Evolutionary conservation across 2,113 vertebrate genomes (phyloP).

Genomic region (Trochalopteron elliotii): DNA sequence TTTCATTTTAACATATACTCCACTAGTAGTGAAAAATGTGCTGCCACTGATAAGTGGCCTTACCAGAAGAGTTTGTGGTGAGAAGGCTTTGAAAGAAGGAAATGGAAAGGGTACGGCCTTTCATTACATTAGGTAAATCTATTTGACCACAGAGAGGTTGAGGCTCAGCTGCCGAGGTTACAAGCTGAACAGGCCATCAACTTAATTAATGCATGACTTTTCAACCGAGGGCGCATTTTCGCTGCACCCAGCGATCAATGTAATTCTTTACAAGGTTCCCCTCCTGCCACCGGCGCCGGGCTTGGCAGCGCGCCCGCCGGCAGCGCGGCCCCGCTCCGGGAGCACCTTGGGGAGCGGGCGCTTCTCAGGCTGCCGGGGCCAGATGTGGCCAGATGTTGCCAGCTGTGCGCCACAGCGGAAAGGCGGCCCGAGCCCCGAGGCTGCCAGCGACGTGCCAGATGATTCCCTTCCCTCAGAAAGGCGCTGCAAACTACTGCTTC

Average conservation of each 20-base stretch:
- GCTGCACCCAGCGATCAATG: background rate
- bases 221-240: background rate
- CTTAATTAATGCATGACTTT: conserved; percentile 23
- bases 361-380: conserved; percentile 72
- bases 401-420: conserved; percentile 57
- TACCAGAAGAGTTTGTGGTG: conserved; percentile 32
- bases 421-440: background rate
- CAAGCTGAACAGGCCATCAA: conserved; percentile 14
- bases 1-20: conserved; percentile 26
- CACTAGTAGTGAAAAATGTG: conserved; percentile 39
- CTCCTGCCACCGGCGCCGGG: background rate
- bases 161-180: conserved; percentile 36
- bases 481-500: background rate
- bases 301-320: background rate
- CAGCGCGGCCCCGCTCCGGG: conserved; percentile 46
- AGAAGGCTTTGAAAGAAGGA: conserved; percentile 63
- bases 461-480: background rate
- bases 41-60: conserved; percentile 57
- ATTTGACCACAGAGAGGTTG: conserved; percentile 38
- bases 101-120: conserved; percentile 35
- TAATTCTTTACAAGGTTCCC: background rate
- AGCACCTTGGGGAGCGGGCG: conserved; percentile 39
- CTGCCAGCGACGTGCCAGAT: background rate
- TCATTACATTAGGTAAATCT: conserved; percentile 54
- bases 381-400: conserved; percentile 81